These are phyloP conservation scores for Ciconia nigra DNA, from an alignment of 2,797 vertebrate species.

Conservation along the genomic window DNA sequence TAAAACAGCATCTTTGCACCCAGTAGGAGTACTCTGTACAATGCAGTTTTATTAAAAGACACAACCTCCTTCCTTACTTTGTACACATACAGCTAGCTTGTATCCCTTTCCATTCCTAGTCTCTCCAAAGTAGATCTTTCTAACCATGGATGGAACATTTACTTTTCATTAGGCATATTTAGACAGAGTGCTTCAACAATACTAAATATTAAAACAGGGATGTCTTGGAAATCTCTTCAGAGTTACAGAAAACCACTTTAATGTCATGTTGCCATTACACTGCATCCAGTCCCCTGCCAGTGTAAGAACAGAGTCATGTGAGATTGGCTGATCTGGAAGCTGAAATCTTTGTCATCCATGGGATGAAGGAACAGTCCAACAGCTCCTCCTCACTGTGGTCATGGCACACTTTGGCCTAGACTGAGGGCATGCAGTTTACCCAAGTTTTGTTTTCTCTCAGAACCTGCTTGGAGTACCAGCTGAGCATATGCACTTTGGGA, in stretches of 20 bases:
- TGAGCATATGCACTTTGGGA: neutral
- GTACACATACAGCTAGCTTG: neutral
- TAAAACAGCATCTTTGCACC: neutral
- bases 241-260: neutral
- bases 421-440: neutral
- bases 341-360: neutral
- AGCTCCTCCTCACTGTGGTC: neutral
- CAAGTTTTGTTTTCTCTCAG: neutral
- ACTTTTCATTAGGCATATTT: neutral
- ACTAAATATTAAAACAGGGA: neutral
- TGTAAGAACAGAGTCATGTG: neutral
- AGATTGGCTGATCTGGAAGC: neutral
- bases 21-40: neutral
- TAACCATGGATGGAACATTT: neutral
- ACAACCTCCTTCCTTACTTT: neutral
- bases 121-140: neutral
- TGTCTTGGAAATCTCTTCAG: neutral
- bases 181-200: neutral
- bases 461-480: neutral
- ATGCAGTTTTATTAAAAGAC: neutral
- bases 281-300: neutral
- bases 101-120: neutral
- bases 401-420: neutral
- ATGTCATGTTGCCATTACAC: neutral
- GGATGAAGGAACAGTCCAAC: neutral